Conservation (phyloP, 2,797 vertebrate species). For the Ctenosaura bakeri region DNA sequence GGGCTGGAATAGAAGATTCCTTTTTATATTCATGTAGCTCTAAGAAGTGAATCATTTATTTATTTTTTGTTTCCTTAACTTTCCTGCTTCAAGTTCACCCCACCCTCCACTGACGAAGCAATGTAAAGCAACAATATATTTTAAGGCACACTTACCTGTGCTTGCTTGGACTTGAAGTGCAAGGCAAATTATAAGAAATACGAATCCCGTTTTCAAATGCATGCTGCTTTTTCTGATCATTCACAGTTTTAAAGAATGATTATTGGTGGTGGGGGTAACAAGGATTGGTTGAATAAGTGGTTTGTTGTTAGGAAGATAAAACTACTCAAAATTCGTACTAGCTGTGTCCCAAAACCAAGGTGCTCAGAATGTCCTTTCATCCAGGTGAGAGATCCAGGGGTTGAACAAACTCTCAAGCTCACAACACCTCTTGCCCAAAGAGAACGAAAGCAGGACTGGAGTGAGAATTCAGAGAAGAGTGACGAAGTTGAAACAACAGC, state of each 20-base stretch:
- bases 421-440: conserved; percentile 40
- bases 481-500: conserved; percentile 78
- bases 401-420: not conserved
- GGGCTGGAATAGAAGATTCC: not conserved
- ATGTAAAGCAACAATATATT: conserved; percentile 9
- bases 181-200: conserved; percentile 82
- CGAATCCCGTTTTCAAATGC: conserved; percentile 82
- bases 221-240: conserved; percentile 80
- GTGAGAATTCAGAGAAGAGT: conserved; percentile 72
- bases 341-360: conserved; percentile 23
- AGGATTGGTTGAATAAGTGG: conserved; percentile 38
- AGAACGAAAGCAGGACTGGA: conserved; percentile 34
- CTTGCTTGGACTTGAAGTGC: conserved; percentile 81
- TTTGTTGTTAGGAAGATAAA: conserved; percentile 35
- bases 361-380: conserved; percentile 41
- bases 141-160: conserved; percentile 84
- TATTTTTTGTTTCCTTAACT: not conserved
- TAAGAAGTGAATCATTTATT: conserved; percentile 25
- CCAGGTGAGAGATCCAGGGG: conserved; percentile 35
- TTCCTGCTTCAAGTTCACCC: not conserved
- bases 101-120: not conserved
- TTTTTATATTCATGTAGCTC: not conserved
- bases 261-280: conserved; percentile 32
- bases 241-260: conserved; percentile 62
- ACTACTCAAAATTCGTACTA: conserved; percentile 48